Base-by-base conservation (phyloP, 2,113 vertebrate genomes). In the Malaclemys terrapin region DNA sequence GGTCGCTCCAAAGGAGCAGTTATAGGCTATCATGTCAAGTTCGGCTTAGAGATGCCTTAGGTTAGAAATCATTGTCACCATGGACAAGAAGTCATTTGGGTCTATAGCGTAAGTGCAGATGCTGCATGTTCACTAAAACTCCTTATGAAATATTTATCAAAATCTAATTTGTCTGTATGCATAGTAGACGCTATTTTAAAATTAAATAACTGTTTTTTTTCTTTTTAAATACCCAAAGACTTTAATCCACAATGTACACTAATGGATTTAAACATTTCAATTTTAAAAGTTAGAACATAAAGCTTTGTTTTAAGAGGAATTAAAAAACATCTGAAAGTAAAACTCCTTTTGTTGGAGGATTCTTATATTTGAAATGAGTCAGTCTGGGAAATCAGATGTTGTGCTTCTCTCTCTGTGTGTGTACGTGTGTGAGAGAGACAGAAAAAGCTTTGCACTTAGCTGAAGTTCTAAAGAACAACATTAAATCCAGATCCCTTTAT, bases 81-180 rank as follows among this genome's bases (percentile, higher is more conserved):
- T 12, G 52, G 47, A 69, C 8, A 85, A 94, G 84, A 91, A 80
- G 11, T 52, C 89, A 5, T 87, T 69, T 93, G 53, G 8, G 27
- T 92, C 81, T 80, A 80, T 90, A 92, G 10, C 12, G 14, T 90
- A 84, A 91, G 47, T 89, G 69, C 5, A 89, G 72, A 79, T n/a
- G 27, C 72, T 38, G 69, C 5, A 69, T 9, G 52, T 29, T n/a
- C 81, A 79, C 42, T 87, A 65, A 90, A 95, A 96, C 57, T 38
- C 11, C 25, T 57, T 35, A 54, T 52, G 31, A 94, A 95, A 93
- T 94, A 87, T 90, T 95, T 91, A 72, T 88, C 79, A 88, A 88
- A 94, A 93, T 7, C 25, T 85, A 3, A 0, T 75, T 93, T 24
- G 42, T 86, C 57, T 91, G 84, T n/a, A 69, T 95, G 54, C 5